phyloP scores from a whole-genome alignment of 2,888 invertebrate genomes.

The Trilocha varians region DNA sequence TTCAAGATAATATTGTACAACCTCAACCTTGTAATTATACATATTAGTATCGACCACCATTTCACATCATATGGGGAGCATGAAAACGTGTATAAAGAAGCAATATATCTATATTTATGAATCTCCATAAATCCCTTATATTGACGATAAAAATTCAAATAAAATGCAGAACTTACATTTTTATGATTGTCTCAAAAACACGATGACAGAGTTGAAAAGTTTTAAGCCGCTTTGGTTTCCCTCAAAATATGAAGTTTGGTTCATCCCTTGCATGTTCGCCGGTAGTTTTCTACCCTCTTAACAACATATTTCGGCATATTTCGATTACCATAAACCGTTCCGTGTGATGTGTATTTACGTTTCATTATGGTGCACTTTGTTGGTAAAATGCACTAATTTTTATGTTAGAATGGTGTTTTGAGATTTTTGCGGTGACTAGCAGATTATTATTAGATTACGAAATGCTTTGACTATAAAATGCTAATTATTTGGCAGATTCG shows the following conservation, averaged over 20 bases:
- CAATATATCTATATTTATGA: too few relatives aligned
- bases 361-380: slow-evolving; percentile 46
- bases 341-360: slow-evolving; percentile 63
- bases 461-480: too few relatives aligned
- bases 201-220: slow-evolving; percentile 52
- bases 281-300: slow-evolving; percentile 70
- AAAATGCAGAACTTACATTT: too few relatives aligned
- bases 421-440: not conserved
- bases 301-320: slow-evolving; percentile 73
- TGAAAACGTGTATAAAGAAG: too few relatives aligned
- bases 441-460: too few relatives aligned
- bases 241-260: slow-evolving; percentile 64
- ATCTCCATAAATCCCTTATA: too few relatives aligned
- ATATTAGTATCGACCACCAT: too few relatives aligned
- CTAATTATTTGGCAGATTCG: too few relatives aligned
- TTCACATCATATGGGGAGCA: too few relatives aligned
- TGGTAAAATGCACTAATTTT: slow-evolving; percentile 26
- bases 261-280: slow-evolving; percentile 67
- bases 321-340: slow-evolving; percentile 73
- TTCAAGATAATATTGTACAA: too few relatives aligned
- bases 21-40: too few relatives aligned
- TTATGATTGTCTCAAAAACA: slow-evolving; percentile 57
- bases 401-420: not conserved
- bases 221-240: slow-evolving; percentile 48
- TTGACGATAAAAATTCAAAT: too few relatives aligned